Conservation (phyloP, 2,113 vertebrate genomes). For the Lophochroa leadbeateri region DNA sequence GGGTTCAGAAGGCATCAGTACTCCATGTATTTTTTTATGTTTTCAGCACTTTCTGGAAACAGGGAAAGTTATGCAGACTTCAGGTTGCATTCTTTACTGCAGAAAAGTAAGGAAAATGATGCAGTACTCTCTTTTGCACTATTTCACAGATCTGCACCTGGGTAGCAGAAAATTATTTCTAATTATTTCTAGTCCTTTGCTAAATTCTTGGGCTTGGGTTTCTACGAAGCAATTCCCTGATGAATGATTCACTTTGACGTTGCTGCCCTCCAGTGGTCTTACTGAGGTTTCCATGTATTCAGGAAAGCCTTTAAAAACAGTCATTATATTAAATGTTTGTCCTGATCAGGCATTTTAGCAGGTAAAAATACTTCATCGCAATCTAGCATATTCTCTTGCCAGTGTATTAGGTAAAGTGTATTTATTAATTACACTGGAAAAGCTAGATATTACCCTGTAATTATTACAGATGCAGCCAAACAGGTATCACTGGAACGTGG, state of each 20-base stretch:
- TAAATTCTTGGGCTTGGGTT: rapidly evolving
- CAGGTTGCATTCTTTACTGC: background rate
- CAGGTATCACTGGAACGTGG: background rate
- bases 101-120: background rate
- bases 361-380: background rate
- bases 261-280: slow-evolving; percentile 56
- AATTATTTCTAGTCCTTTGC: background rate
- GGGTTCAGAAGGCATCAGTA: background rate
- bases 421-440: background rate
- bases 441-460: background rate
- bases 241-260: background rate
- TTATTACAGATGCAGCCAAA: background rate
- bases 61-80: background rate
- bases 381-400: background rate
- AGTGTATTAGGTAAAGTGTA: background rate
- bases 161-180: background rate
- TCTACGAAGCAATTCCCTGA: background rate
- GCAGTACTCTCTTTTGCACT: background rate
- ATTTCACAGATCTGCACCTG: background rate
- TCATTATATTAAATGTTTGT: background rate
- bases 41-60: background rate
- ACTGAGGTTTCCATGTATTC: background rate
- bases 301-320: background rate
- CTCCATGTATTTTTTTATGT: background rate
- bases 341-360: background rate